These are phyloP conservation scores for Atrina japonica DNA, from an alignment of 2,888 invertebrate species.

Conservation along the genomic window DNA sequence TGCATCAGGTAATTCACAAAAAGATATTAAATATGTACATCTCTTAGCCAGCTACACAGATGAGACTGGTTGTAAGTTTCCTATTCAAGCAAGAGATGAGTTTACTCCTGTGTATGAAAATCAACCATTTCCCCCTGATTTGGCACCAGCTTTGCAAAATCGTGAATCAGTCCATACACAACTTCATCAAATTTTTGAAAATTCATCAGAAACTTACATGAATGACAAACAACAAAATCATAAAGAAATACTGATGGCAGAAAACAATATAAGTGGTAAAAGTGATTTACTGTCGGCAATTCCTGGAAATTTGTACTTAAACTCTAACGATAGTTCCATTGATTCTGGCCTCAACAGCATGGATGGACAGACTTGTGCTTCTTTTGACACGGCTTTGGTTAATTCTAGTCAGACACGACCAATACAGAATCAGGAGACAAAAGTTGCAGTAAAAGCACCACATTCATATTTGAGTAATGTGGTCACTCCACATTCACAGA, in stretches of 20 bases:
- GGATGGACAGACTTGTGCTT: not conserved
- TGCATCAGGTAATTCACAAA: too few relatives aligned
- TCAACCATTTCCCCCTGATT: constrained; percentile 23
- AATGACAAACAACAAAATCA: not conserved
- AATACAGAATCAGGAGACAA: too few relatives aligned
- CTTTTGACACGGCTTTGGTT: too few relatives aligned
- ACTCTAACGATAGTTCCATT: constrained; percentile 1
- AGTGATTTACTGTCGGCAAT: not conserved
- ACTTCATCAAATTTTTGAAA: constrained; percentile 2
- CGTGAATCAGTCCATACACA: constrained; percentile 6
- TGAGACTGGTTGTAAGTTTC: constrained; percentile 26
- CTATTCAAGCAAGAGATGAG: constrained; percentile 40
- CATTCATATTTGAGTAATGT: too few relatives aligned
- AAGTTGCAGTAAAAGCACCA: too few relatives aligned
- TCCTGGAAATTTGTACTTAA: not conserved
- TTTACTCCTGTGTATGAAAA: constrained; percentile 42
- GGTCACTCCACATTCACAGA: too few relatives aligned
- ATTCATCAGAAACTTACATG: not conserved
- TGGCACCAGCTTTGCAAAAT: constrained; percentile 17
- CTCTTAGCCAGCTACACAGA: too few relatives aligned
- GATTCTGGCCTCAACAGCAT: constrained; percentile 22
- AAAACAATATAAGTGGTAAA: not conserved
- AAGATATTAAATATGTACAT: too few relatives aligned
- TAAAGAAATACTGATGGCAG: not conserved
- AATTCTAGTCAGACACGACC: too few relatives aligned